Evolutionary conservation across 1,140 invertebrate species (phyloP).

Genomic region (Teleopsis dalmanni): DNA sequence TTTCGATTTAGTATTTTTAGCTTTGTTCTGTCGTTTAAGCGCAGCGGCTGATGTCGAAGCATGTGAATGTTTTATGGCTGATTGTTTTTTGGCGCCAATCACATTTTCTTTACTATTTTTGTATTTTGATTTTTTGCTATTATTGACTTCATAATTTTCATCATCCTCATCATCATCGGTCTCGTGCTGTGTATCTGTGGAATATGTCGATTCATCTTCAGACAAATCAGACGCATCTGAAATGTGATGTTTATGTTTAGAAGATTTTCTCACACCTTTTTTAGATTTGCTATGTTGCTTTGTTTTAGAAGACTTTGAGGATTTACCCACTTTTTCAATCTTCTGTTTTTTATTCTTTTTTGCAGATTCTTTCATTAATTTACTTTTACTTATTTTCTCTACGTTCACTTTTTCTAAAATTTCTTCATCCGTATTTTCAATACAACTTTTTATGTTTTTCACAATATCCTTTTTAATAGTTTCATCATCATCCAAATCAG

Average conservation of each 20-base stretch:
- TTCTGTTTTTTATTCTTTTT: conserved; percentile 12
- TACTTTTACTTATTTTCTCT: neutral
- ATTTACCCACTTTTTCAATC: conserved; percentile 4
- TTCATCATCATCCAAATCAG: conserved; percentile 9
- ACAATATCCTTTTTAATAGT: neutral
- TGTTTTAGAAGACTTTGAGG: conserved; percentile 9
- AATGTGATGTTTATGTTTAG: neutral
- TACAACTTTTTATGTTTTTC: neutral
- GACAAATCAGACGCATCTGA: conserved; percentile 6
- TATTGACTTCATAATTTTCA: conserved; percentile 17
- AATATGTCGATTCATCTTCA: neutral
- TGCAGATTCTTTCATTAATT: conserved; percentile 7
- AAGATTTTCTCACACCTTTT: conserved; percentile 3
- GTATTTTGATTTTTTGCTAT: conserved; percentile 13
- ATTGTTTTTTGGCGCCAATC: conserved; percentile 21
- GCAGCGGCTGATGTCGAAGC: neutral
- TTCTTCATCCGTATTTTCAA: conserved; percentile 12
- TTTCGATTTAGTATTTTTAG: conserved; percentile 4
- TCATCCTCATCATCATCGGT: conserved; percentile 10
- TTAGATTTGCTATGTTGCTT: neutral
- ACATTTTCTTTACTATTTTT: conserved; percentile 17
- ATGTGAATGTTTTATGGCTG: conserved; percentile 31
- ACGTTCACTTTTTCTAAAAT: conserved; percentile 1
- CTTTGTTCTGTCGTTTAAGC: conserved; percentile 18
- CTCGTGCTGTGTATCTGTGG: neutral